Base-by-base conservation (phyloP, 2,113 vertebrate species). In the Dascyllus trimaculatus region DNA sequence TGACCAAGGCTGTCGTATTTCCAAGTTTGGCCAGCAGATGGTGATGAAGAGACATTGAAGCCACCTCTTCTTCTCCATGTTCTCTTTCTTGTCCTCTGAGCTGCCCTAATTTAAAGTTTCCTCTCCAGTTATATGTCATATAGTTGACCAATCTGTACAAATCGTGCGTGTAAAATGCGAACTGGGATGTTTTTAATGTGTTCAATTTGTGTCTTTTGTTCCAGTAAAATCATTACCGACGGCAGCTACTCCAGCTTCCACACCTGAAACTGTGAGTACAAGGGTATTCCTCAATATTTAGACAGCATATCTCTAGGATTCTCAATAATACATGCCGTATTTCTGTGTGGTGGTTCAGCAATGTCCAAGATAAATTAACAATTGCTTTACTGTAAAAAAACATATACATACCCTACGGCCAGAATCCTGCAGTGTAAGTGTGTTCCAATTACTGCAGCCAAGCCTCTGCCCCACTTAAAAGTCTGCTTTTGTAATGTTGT, bases 181-280 rank as follows among this genome's bases (percentile, higher is more conserved):
- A 15, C 22, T 15, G 2, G 0, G 7, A 1, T 0, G 2, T 62
- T 1, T 38, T 26, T 10, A 21, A 58, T 25, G 5, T 71, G 6
- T 2, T 43, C 29, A 21, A 17, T 65, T 59, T 79, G 8, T 83
- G 1, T 82, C 4, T 84, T 58, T 9, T 58, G 3, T 84, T 58
- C 11, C 86, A 92, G 91, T 22, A 11, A 48, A 2, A 45, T 45
- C 35, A 3, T 4, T 43, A 8, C 49, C 10, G 11, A 38, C 63
- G 19, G 0, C 2, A 35, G 32, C 32, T 0, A 18, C 63, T 49
- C 29, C 83, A 21, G n/a, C 64, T 59, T 38, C 68, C 13, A 11
- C 10, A 22, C 53, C 22, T 4, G 35, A 19, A 11, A 40, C 58
- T 63, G 91, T 93, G 48, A 91, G 89, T 89, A 18, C 9, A 10